Base-by-base conservation (phyloP, 2,113 vertebrate species). In the Sterrhoptilus dennistouni region DNA sequence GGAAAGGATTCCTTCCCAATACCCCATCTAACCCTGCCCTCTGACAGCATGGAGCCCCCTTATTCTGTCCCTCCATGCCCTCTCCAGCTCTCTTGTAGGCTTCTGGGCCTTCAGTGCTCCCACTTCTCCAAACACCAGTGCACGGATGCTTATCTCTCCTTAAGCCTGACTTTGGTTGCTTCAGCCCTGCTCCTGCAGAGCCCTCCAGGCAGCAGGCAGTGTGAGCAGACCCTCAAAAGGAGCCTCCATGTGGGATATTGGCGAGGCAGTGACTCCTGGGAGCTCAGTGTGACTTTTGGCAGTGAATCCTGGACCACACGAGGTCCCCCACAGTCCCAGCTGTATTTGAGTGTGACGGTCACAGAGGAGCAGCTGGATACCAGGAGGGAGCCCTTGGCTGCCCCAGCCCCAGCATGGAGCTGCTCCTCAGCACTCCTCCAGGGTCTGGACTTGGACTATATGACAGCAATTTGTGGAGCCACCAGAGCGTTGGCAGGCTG, bases 151-250 rank as follows among this genome's bases (percentile, higher is more conserved):
- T 83, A 31, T n/a, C 59, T 87, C 12, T 63, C 31, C 14, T 66
- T 9, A 8, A 40, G n/a, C 25, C 60, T 69, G 65, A 6, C 27
- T 45, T 36, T 29, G 17, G 44, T 89, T 0, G 1, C 40, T 76
- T 27, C 56, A 88, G 5, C 52, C 25, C 27, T 77, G 69, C 36
- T 83, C 21, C 42, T 76, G 36, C 45, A 27, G 16, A 18, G 19
- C 56, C 11, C 49, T 45, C 5, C 0, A 5, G 66, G 17, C 83
- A 50, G 21, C 0, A 5, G 71, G 20, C 83, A 35, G 23, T n/a
- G 40, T 2, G 4, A 85, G 33, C 40, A 54, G 45, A 81, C 13
- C 27, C 40, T 57, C 38, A 47, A 38, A 33, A 54, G 23, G 24
- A 91, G 16, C 29, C 54, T 54, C 21, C 35, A 2, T 9, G 8